Conservation (phyloP, 2,797 vertebrate species). For the Channa striata region DNA sequence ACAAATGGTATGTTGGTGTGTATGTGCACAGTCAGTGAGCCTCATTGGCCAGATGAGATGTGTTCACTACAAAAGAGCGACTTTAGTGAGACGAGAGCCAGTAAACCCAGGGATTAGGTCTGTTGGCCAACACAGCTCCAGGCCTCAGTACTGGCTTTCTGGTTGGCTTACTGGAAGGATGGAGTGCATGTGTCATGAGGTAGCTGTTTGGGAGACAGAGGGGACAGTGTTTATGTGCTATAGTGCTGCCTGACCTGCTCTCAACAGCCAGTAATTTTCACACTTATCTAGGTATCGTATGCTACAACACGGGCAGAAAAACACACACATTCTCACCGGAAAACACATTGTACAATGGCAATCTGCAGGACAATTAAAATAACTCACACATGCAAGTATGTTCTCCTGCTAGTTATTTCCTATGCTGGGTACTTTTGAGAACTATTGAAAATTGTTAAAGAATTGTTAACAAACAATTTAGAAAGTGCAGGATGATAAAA, state of each 20-base stretch:
- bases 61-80: conserved; percentile 79
- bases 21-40: conserved; percentile 42
- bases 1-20: conserved; percentile 55
- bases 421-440: not conserved
- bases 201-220: conserved; percentile 57
- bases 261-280: conserved; percentile 30
- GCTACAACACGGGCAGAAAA: not conserved
- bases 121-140: conserved; percentile 60
- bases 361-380: too few relatives aligned
- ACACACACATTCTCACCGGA: not conserved
- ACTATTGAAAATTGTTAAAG: too few relatives aligned
- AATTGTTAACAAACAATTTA: too few relatives aligned
- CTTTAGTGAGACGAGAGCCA: conserved; percentile 74
- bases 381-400: rapidly evolving
- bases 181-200: conserved; percentile 65
- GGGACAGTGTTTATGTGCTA: conserved; percentile 39
- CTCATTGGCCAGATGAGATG: conserved; percentile 74
- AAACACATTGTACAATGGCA: not conserved
- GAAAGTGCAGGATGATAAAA: not conserved
- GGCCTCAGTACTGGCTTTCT: conserved; percentile 54
- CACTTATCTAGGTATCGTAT: conserved; percentile 20
- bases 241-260: conserved; percentile 30
- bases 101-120: conserved; percentile 77
- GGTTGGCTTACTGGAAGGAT: conserved; percentile 55
- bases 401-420: not conserved